Evolutionary conservation across 2,888 invertebrate species (phyloP), one percentile per base, ranked within the genome.

Genomic region (Acronicta alni): DNA sequence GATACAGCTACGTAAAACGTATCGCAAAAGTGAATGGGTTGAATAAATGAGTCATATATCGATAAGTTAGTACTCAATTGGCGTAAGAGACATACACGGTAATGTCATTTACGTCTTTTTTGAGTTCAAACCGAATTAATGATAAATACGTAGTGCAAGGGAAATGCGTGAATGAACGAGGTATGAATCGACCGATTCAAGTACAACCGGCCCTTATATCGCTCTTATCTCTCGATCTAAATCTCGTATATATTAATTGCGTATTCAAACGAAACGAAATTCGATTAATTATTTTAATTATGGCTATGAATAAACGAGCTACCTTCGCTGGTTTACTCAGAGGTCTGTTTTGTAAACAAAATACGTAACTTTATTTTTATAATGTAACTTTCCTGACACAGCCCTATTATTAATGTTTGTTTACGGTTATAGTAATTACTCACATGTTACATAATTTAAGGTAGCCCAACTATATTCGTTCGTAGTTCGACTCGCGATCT

Each of bases 211-310:
- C 73, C 73, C 79, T 76, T 75, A 78, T 65, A 65, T 64, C 47
- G 56, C 7, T 45, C 58, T 78, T 83, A 73, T 83, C 78, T 62
- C 67, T 63, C 65, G 67, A 81, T 76, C 70, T 78, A 67, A 68
- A 76, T 75, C 67, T 77, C 71, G 75, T 66, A 57, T 59, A 60
- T 77, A 80, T 80, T 80, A 74, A 81, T 77, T 80, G 76, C 70
- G 64, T 73, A 82, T 76, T 79, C 76, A 80, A 78, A 73, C 68
- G 67, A 74, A 82, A 79, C 70, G 75, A 80, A 84, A 81, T 79
- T 72, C 76, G 72, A 84, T 83, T 84, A 81, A 82, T 84, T 81
- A 80, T 73, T 67, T 75, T 79, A 77, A 84, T 83, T 80, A 80
- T 66, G 54, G 66, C 70, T 75, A 77, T 82, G 74, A 77, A 83